Conservation (phyloP, 2,113 vertebrate genomes). For the Zosterops lateralis region DNA sequence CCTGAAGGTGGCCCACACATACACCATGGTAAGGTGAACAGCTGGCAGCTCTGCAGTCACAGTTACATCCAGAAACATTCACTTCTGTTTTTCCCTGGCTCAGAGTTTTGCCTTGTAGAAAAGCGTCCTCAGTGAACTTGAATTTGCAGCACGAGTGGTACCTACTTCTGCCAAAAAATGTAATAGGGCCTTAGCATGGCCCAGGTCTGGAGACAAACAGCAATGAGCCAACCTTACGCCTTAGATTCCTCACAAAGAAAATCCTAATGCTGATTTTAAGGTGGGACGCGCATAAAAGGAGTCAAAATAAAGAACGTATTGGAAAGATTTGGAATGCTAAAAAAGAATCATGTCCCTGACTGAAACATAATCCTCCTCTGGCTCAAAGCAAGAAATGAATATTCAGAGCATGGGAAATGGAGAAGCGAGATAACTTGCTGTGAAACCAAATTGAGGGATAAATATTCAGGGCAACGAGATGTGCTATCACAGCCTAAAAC, state of each 20-base stretch:
- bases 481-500: not conserved
- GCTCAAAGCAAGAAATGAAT: conserved; percentile 50
- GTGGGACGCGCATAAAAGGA: not conserved
- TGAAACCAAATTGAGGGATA: conserved; percentile 44
- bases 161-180: not conserved
- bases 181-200: not conserved
- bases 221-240: not conserved
- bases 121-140: not conserved
- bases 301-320: not conserved
- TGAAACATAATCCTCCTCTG: conserved; percentile 19
- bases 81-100: fast-evolving
- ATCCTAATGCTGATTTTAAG: conserved; percentile 15
- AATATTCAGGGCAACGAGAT: conserved; percentile 52
- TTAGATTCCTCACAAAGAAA: not conserved
- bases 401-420: conserved; percentile 25
- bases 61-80: fast-evolving
- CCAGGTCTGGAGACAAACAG: not conserved
- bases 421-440: conserved; percentile 16
- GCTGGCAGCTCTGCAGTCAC: not conserved
- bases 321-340: not conserved
- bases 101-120: not conserved
- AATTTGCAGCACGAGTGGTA: no score
- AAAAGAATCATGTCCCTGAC: not conserved
- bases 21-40: conserved; percentile 86
- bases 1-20: conserved; percentile 91